Conservation (phyloP, 2,797 vertebrate species). For the Iguana delicatissima region DNA sequence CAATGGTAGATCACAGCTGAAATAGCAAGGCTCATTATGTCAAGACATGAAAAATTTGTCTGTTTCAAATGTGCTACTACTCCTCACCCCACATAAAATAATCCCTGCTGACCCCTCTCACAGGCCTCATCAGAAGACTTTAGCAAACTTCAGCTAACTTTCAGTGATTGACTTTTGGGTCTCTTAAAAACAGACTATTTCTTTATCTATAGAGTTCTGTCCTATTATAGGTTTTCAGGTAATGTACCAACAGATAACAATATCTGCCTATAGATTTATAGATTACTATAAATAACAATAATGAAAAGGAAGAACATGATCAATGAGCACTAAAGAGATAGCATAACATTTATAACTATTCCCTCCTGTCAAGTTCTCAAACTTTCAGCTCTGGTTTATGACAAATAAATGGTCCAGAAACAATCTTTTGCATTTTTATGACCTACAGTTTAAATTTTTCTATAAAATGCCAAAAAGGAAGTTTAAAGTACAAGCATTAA, state of each 20-base stretch:
- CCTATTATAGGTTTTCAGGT: not conserved
- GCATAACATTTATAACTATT: not conserved
- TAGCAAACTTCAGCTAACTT: not conserved
- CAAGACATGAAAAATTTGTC: not conserved
- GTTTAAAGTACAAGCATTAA: not conserved
- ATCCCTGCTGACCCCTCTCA: not conserved
- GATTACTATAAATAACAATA: slow-evolving; percentile 20
- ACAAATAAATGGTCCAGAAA: slow-evolving; percentile 42
- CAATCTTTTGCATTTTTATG: slow-evolving; percentile 27
- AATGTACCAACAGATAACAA: not conserved
- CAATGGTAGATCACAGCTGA: not conserved
- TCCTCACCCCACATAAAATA: not conserved
- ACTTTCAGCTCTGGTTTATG: slow-evolving; percentile 16
- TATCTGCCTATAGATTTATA: not conserved
- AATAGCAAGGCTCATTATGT: not conserved
- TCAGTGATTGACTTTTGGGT: not conserved
- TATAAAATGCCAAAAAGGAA: slow-evolving; percentile 14
- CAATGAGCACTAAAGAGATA: not conserved
- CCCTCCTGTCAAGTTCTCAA: slow-evolving; percentile 14
- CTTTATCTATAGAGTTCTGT: not conserved
- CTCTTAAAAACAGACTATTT: not conserved
- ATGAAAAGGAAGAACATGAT: not conserved
- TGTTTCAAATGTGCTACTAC: not conserved
- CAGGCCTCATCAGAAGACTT: too few relatives aligned
- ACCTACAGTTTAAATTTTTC: slow-evolving; percentile 27